Evolutionary conservation across 2,888 invertebrate genomes (phyloP), one percentile per base, ranked within the genome.

Genomic region (Pseudococcus viburni): DNA sequence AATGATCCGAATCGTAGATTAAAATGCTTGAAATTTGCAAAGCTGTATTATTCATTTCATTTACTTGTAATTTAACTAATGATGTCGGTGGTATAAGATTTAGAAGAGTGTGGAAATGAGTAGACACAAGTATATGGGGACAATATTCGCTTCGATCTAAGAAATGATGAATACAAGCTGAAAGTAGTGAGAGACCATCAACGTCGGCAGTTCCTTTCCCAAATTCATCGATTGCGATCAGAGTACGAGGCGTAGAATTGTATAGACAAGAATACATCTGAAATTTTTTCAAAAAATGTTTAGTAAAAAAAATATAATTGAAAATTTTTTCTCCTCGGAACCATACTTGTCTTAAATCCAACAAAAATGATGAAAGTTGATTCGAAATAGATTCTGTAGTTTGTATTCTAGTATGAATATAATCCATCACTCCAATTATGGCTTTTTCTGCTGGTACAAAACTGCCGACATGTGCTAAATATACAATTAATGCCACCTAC

Each of bases 141-240:
- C 89, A 95, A 12, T 91, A 90, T 3, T 91, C 90, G 0, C 91
- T 93, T 88, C 93, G 92, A 86, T 93, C 92, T 83, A 95, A 91
- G 92, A 97, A 95, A 90, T 94, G 92, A 90, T 94, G 94, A 84
- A 97, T 91, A 64, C 94, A 93, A 0, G 96, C 94, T 0, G 94
- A 93, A 26, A 97, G 92, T 51, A 98, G 91, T 0, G 96, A 93
- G 64, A 95, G 92, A 0, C 97, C 97, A 92, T 97, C 97, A 3
- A 93, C 92, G 91, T 95, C 94, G 0, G 94, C 92, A 0, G 98
- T 97, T 89, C 97, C 96, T 91, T 95, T 95, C 5, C 97, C 98
- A 92, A 98, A 97, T 92, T 98, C 98, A 92, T 98, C 98, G 59
- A 98, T 93, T 48, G 98, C 92, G 0, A 98, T 93, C 4, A 98